Conservation (phyloP, 2,888 invertebrate species). For the Agrochola macilenta region DNA sequence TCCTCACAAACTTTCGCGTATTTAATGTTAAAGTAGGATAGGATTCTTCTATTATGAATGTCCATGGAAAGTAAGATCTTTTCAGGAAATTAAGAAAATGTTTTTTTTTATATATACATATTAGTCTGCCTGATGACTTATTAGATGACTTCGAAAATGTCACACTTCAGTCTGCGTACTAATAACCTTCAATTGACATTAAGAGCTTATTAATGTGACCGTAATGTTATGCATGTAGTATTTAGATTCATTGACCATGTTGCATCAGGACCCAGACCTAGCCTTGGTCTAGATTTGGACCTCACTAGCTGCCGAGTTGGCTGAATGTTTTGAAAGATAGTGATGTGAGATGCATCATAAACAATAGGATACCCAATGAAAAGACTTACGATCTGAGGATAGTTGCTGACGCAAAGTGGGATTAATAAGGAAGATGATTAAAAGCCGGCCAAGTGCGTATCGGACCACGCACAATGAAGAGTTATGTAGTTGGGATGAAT, state of each 20-base stretch:
- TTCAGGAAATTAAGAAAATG: neutral
- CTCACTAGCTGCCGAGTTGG: neutral
- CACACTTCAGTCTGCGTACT: neutral
- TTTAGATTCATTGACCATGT: conserved; percentile 43
- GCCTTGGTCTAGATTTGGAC: conserved; percentile 54
- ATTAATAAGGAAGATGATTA: neutral
- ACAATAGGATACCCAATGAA: neutral
- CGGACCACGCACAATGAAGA: too few species aligned
- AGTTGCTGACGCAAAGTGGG: neutral
- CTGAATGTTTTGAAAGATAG: conserved; percentile 8
- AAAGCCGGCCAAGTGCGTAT: neutral
- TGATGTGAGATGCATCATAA: neutral
- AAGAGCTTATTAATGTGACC: conserved; percentile 7
- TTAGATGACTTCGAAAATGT: neutral
- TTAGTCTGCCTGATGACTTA: too few species aligned
- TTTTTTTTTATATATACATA: neutral
- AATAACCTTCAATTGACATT: conserved; percentile 49
- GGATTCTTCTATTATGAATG: neutral
- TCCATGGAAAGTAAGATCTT: neutral
- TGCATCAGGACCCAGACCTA: conserved; percentile 24
- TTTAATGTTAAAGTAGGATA: too few species aligned
- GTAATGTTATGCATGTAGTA: conserved; percentile 46
- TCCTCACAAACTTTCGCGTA: too few species aligned
- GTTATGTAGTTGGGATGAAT: too few species aligned
- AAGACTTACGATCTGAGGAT: neutral